Conservation (phyloP, 2,113 vertebrate species). For the Pterocles burchelli region DNA sequence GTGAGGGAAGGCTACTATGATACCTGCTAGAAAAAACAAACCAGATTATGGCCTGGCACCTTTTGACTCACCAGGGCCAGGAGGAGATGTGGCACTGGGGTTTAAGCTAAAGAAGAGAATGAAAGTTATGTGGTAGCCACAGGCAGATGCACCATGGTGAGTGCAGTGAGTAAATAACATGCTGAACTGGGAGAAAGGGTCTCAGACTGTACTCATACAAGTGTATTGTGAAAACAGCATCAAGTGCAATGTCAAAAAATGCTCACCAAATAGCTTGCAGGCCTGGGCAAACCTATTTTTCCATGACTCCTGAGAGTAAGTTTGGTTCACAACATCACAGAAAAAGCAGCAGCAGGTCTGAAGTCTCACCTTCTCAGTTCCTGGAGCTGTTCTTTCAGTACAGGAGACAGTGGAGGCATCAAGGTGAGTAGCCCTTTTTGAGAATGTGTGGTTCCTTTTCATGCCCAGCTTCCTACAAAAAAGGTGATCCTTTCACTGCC, state of each 20-base stretch:
- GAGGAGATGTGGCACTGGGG: neutral
- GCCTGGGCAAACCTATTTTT: neutral
- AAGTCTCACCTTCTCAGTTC: neutral
- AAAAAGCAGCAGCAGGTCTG: neutral
- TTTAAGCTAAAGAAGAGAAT: neutral
- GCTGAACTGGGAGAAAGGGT: neutral
- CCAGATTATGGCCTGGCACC: fast-evolving
- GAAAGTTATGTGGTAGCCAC: neutral
- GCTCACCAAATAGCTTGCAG: neutral
- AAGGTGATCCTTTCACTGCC: neutral
- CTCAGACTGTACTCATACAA: neutral
- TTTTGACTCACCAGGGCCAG: neutral
- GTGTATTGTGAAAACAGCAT: neutral
- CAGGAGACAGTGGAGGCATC: neutral
- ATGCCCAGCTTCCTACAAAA: neutral
- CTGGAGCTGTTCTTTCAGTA: neutral
- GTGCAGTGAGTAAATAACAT: neutral
- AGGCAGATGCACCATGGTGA: neutral
- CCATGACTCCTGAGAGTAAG: neutral
- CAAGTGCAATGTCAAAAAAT: neutral
- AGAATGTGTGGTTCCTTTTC: neutral
- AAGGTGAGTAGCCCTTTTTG: neutral
- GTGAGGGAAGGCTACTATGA: neutral
- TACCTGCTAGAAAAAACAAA: neutral
- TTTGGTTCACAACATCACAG: neutral